A percentile compares a stretch with the other conserved stretches of the same genome.
Evolutionary conservation across 2,888 invertebrate species (phyloP).

Genomic region (Perithous albicinctus): DNA sequence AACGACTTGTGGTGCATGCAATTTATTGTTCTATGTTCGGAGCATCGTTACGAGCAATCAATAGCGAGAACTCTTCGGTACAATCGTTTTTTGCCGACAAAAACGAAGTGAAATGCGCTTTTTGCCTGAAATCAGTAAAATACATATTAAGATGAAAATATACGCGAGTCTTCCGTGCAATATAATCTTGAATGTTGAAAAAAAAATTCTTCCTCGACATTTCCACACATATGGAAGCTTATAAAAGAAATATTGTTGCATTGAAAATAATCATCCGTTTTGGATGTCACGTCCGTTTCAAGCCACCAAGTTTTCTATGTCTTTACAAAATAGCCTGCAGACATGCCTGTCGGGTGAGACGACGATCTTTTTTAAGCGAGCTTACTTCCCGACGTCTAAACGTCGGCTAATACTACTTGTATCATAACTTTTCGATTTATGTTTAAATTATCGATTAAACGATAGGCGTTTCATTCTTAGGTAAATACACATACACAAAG

Average conservation of each 20-base stretch:
- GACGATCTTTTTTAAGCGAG: constrained; percentile 41
- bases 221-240: background rate
- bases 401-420: constrained; percentile 22
- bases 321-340: constrained; percentile 26
- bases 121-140: background rate
- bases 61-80: no score
- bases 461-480: constrained; percentile 41
- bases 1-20: no score
- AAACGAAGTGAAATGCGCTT: no score
- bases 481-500: constrained; percentile 27
- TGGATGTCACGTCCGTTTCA: constrained; percentile 14
- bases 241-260: background rate
- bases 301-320: constrained; percentile 39
- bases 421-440: constrained; percentile 27
- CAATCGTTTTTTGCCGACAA: no score
- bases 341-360: background rate
- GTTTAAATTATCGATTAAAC: constrained; percentile 31
- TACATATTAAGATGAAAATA: background rate
- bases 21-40: no score
- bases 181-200: background rate
- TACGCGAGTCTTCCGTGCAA: constrained; percentile 21
- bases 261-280: background rate
- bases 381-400: constrained; percentile 21
- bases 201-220: background rate
- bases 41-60: no score